These are phyloP conservation scores for Adelges cooleyi DNA, from an alignment of 1,140 invertebrate genomes.

Conservation along the genomic window DNA sequence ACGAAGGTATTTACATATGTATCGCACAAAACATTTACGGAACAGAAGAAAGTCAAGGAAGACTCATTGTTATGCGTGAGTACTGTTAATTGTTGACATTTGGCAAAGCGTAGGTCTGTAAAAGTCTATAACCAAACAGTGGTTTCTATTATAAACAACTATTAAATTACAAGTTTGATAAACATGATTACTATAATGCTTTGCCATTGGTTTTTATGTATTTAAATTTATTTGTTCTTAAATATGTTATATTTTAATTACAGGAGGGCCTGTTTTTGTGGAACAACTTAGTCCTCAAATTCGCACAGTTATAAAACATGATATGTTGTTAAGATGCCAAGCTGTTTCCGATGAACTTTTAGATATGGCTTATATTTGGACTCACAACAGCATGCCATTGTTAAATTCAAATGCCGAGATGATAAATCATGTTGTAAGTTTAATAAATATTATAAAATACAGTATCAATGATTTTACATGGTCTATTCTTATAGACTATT, in stretches of 20 bases:
- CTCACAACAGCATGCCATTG: slow-evolving; percentile 55
- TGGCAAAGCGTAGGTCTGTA: too few relatives aligned
- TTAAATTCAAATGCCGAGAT: background rate
- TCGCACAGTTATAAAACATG: slow-evolving; percentile 52
- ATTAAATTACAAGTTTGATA: too few relatives aligned
- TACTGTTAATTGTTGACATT: too few relatives aligned
- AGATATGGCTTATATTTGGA: slow-evolving; percentile 83
- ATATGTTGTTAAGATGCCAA: slow-evolving; percentile 64
- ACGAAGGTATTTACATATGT: slow-evolving; percentile 82
- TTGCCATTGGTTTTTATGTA: background rate
- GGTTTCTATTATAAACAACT: too few relatives aligned
- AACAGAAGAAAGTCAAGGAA: slow-evolving; percentile 62
- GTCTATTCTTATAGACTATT: slow-evolving; percentile 40
- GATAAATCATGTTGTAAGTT: background rate
- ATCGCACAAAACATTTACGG: slow-evolving; percentile 74
- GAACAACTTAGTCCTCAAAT: slow-evolving; percentile 53
- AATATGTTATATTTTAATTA: slow-evolving; percentile 29
- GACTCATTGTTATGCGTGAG: slow-evolving; percentile 74
- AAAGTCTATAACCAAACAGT: too few relatives aligned
- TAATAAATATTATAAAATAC: too few relatives aligned
- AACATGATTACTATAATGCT: too few relatives aligned
- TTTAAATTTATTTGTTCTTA: background rate
- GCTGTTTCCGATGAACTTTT: slow-evolving; percentile 67
- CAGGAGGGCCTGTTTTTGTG: slow-evolving; percentile 56
- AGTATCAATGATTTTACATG: too few relatives aligned